Conservation (phyloP, 1,140 invertebrate genomes). For the Brachystomella parvula region DNA sequence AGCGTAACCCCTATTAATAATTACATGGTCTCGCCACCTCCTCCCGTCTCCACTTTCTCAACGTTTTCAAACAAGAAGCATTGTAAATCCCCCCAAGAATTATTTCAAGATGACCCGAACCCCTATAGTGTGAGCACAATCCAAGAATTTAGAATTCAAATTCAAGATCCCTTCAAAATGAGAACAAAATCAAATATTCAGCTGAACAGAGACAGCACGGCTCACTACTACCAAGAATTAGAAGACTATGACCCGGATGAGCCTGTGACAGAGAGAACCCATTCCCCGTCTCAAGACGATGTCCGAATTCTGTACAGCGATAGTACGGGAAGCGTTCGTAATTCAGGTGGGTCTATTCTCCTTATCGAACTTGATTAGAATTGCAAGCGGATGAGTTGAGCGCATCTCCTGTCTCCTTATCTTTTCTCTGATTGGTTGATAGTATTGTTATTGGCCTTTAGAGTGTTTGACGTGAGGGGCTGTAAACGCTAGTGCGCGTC, state of each 20-base stretch:
- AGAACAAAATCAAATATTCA: slow-evolving; percentile 6
- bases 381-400: no score
- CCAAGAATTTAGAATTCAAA: slow-evolving; percentile 31
- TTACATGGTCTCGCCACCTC: not conserved
- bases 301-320: no score
- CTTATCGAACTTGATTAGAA: no score
- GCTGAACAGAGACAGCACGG: not conserved
- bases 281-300: not conserved
- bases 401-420: no score
- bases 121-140: slow-evolving; percentile 37
- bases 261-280: not conserved
- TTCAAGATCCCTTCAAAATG: slow-evolving; percentile 31
- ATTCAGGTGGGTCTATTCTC: no score
- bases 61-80: slow-evolving; percentile 14
- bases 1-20: not conserved
- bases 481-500: no score
- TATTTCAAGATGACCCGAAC: slow-evolving; percentile 36
- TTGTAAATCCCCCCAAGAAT: no score
- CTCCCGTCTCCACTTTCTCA: slow-evolving; percentile 13
- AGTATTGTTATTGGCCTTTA: no score
- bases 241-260: slow-evolving; percentile 5
- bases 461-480: no score
- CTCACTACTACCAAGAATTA: slow-evolving; percentile 1
- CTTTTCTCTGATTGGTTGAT: no score
- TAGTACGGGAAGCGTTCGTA: no score